Percentiles rank a stretch among this genome's conserved stretches.
These are phyloP conservation scores for Parapristionchus giblindavisi DNA, from an alignment of 2,888 invertebrate genomes.

Conservation along the genomic window DNA sequence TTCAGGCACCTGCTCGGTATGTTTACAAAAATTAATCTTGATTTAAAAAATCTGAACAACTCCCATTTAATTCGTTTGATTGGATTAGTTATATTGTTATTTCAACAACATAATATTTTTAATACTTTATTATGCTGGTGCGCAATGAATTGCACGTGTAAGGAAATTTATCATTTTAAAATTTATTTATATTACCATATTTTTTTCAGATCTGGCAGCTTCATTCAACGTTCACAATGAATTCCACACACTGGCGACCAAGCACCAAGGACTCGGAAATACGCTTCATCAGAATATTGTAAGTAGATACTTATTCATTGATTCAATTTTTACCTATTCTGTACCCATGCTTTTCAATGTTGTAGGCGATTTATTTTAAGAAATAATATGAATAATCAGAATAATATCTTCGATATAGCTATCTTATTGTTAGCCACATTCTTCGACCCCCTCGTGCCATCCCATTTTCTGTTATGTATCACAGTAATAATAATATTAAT, in stretches of 20 bases:
- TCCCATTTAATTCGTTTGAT: background rate
- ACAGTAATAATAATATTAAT: background rate
- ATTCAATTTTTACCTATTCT: background rate
- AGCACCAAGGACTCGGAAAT: conserved; percentile 37
- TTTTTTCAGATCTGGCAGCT: conserved; percentile 16
- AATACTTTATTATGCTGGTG: background rate
- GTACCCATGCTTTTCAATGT: no score
- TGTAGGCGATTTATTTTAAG: no score
- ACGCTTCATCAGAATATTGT: conserved; percentile 27
- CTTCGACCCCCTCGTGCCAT: no score
- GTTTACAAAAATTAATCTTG: background rate
- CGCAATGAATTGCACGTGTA: background rate
- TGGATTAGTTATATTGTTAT: background rate
- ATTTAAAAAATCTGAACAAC: background rate
- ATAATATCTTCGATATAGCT: no score
- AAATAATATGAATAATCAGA: no score
- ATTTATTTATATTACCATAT: background rate
- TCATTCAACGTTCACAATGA: conserved; percentile 25
- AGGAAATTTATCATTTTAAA: background rate
- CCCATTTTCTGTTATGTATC: no score
- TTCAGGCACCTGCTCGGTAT: conserved; percentile 26
- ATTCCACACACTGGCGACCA: conserved; percentile 33
- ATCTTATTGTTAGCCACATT: no score
- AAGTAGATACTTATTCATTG: background rate
- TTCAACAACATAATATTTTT: background rate